phyloP scores from a whole-genome alignment of 2,888 invertebrate genomes.

The Pseudococcus jackbeardsleyi region DNA sequence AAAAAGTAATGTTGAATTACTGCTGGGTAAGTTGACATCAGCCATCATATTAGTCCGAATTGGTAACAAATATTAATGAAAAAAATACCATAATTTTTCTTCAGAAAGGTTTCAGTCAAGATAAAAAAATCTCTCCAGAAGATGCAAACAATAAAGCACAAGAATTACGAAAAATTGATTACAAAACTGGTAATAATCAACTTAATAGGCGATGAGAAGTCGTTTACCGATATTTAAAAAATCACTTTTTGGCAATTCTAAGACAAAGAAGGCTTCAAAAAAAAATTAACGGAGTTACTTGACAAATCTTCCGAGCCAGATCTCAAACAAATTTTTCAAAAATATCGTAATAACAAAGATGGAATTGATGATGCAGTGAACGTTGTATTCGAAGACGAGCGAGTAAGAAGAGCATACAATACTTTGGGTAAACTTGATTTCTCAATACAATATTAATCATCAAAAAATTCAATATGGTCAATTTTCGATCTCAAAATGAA shows the following conservation, averaged over 20 bases:
- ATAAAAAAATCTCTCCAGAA: background rate
- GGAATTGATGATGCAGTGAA: background rate
- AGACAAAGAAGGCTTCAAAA: background rate
- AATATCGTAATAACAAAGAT: background rate
- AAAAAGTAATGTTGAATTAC: background rate
- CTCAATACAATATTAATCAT: too few species aligned
- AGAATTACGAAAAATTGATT: background rate
- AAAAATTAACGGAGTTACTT: background rate
- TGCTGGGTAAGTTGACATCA: background rate
- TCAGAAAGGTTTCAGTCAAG: background rate
- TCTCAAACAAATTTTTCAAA: background rate
- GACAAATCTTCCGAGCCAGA: background rate
- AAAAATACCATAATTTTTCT: too few species aligned
- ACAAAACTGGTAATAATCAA: too few species aligned
- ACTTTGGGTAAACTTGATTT: background rate
- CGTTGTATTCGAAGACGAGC: background rate
- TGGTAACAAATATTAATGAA: too few species aligned
- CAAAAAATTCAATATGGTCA: too few species aligned
- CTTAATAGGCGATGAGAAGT: too few species aligned
- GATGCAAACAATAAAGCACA: background rate
- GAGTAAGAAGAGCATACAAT: background rate
- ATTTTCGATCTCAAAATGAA: too few species aligned
- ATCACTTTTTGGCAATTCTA: too few species aligned
- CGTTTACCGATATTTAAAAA: too few species aligned
- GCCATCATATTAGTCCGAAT: too few species aligned